These are phyloP conservation scores for Volucella inflata DNA, from an alignment of 2,888 invertebrate genomes.

Conservation along the genomic window DNA sequence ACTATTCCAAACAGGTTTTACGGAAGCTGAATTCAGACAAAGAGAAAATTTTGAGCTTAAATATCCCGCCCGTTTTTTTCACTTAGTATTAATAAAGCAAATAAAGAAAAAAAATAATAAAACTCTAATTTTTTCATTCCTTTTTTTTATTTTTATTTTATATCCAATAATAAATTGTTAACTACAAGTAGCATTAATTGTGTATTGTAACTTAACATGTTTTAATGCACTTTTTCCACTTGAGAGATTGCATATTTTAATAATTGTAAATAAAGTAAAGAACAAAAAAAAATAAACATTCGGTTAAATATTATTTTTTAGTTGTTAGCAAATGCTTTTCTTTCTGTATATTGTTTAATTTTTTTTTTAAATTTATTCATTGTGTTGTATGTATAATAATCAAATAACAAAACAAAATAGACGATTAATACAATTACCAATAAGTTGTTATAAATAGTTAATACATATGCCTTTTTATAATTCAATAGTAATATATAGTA, in stretches of 20 bases:
- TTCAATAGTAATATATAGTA: conserved; percentile 50
- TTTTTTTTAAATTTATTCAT: conserved; percentile 28
- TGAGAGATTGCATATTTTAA: conserved; percentile 60
- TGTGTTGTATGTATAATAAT: conserved; percentile 58
- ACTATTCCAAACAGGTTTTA: too few relatives aligned
- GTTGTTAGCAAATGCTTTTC: conserved; percentile 33
- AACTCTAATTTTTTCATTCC: conserved; percentile 25
- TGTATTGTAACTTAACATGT: conserved; percentile 71
- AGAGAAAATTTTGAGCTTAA: too few relatives aligned
- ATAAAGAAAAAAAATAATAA: conserved; percentile 15
- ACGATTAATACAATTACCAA: conserved; percentile 56
- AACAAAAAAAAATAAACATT: conserved; percentile 46
- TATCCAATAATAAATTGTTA: conserved; percentile 75
- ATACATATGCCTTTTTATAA: conserved; percentile 47
- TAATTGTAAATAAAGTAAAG: conserved; percentile 34
- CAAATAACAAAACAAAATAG: conserved; percentile 58
- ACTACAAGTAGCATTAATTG: conserved; percentile 73
- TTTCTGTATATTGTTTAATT: conserved; percentile 27
- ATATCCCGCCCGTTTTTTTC: too few relatives aligned
- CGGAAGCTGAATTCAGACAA: too few relatives aligned
- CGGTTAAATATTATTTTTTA: conserved; percentile 42
- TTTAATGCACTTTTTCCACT: conserved; percentile 73
- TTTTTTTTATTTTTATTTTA: conserved; percentile 61
- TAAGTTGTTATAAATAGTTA: conserved; percentile 60
- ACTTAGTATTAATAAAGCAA: conserved; percentile 12